phyloP scores from a whole-genome alignment of 1,140 invertebrate species.

The Conopomorpha cramerella region DNA sequence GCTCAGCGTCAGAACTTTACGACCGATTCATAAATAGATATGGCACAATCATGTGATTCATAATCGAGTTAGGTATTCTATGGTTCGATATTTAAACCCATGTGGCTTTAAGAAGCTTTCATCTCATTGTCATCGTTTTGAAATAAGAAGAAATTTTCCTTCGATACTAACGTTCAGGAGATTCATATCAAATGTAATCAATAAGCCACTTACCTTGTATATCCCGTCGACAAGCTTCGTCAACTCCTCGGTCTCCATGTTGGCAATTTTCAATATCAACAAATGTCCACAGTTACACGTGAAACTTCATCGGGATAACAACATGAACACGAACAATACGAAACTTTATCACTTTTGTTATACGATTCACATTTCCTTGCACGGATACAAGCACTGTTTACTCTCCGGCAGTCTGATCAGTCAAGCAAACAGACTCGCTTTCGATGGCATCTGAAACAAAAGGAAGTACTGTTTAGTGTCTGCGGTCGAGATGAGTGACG shows the following conservation, averaged over 20 bases:
- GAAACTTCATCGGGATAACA: constrained; percentile 38
- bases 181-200: too few species aligned
- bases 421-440: constrained; percentile 28
- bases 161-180: too few species aligned
- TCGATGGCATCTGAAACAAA: constrained; percentile 48
- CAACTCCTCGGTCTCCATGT: constrained; percentile 86
- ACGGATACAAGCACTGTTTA: constrained; percentile 17
- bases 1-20: too few species aligned
- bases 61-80: too few species aligned
- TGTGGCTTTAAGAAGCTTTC: too few species aligned
- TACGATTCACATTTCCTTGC: constrained; percentile 51
- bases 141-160: too few species aligned
- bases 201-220: constrained; percentile 73
- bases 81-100: too few species aligned
- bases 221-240: constrained; percentile 88
- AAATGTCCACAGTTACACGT: constrained; percentile 31
- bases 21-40: too few species aligned
- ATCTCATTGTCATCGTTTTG: too few species aligned
- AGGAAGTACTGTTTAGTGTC: constrained; percentile 11
- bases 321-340: constrained; percentile 28
- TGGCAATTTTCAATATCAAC: constrained; percentile 23
- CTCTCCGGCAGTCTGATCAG: constrained; percentile 18
- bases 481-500: too few species aligned
- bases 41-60: too few species aligned
- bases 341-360: constrained; percentile 37